Percentiles rank a stretch among this genome's conserved stretches.
Evolutionary conservation across 2,888 invertebrate species (phyloP).

Genomic region (Lumbricus terrestris): DNA sequence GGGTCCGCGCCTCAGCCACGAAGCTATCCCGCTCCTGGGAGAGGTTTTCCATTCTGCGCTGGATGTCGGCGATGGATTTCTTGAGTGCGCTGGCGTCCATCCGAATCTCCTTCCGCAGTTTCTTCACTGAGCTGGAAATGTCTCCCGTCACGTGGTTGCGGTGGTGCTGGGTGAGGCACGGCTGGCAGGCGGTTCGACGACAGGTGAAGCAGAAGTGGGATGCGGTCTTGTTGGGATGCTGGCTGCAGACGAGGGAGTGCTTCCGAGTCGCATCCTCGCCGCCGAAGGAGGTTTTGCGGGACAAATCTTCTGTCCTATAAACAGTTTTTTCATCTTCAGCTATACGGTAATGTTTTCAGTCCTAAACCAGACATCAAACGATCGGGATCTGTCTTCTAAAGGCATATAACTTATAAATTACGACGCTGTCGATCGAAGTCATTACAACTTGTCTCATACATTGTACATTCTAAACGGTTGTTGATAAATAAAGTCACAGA

Average conservation of each 20-base stretch:
- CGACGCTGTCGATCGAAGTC: too few species aligned
- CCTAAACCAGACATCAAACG: neutral
- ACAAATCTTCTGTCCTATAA: neutral
- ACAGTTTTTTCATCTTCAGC: neutral
- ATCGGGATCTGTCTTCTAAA: neutral
- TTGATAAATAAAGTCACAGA: neutral
- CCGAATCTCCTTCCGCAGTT: neutral
- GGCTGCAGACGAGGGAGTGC: neutral
- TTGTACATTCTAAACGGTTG: neutral
- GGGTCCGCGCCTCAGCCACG: neutral
- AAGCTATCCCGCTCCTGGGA: neutral
- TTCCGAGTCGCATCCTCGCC: neutral
- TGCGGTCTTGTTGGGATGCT: conserved; percentile 12
- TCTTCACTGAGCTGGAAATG: neutral
- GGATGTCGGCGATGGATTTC: neutral
- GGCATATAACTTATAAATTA: too few species aligned
- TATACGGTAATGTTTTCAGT: neutral
- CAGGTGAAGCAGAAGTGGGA: neutral
- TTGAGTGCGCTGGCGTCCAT: neutral
- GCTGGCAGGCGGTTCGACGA: neutral
- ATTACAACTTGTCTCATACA: too few species aligned
- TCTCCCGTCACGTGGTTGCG: neutral
- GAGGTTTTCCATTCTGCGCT: neutral
- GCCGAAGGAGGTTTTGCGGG: neutral
- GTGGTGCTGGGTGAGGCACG: neutral